Percentiles rank a stretch among this genome's conserved stretches.
Evolutionary conservation across 2,888 invertebrate genomes (phyloP).

Genomic region (Acleris laterana): DNA sequence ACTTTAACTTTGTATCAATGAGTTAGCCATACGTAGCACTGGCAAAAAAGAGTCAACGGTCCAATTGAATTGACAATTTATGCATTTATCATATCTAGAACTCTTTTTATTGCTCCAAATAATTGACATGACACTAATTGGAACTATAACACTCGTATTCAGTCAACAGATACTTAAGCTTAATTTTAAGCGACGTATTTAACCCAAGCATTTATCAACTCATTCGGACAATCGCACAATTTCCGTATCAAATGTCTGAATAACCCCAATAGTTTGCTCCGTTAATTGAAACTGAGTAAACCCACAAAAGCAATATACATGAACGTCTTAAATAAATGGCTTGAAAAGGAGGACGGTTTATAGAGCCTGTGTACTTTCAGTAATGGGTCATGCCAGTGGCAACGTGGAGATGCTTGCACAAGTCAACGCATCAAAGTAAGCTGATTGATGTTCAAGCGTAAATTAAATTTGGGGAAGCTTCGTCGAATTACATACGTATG

Average conservation of each 20-base stretch:
- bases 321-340: conserved; percentile 60
- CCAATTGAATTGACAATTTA: too few relatives aligned
- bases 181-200: too few relatives aligned
- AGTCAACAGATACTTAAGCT: too few relatives aligned
- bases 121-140: too few relatives aligned
- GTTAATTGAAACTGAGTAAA: conserved; percentile 63
- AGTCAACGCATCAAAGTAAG: conserved; percentile 14
- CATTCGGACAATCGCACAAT: background rate
- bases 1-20: too few relatives aligned
- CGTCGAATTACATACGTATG: too few relatives aligned
- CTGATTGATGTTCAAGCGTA: conserved; percentile 21
- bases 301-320: conserved; percentile 66
- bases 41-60: too few relatives aligned
- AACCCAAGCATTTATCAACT: conserved; percentile 1
- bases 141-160: too few relatives aligned
- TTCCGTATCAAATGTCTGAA: conserved; percentile 41
- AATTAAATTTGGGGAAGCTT: background rate
- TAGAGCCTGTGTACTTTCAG: conserved; percentile 55
- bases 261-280: conserved; percentile 49
- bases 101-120: too few relatives aligned
- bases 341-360: conserved; percentile 44
- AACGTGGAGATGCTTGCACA: conserved; percentile 23
- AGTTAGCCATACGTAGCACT: too few relatives aligned
- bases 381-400: conserved; percentile 45
- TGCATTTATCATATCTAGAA: too few relatives aligned